Conservation (phyloP, 1,140 invertebrate genomes). For the Chlorops oryzae region DNA sequence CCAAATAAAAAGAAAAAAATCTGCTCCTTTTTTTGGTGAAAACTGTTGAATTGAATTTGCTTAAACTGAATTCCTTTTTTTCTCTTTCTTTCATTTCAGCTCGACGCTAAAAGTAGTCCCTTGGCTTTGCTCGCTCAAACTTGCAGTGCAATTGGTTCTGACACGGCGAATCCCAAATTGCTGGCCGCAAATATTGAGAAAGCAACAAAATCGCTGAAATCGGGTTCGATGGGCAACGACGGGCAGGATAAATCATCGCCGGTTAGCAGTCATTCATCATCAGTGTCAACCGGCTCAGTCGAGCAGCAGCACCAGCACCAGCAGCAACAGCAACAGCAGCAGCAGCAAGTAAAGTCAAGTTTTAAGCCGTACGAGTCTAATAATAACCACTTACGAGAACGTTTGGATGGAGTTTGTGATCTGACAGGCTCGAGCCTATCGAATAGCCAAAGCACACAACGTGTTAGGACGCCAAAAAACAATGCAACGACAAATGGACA, state of each 20-base stretch:
- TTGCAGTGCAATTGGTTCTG: conserved; percentile 91
- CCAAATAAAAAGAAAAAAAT: too few relatives aligned
- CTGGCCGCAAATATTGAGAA: conserved; percentile 64
- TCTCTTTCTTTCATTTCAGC: conserved; percentile 61
- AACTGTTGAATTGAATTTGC: background rate
- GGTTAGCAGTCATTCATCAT: conserved; percentile 42
- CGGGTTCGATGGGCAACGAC: conserved; percentile 43
- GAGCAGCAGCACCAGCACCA: conserved; percentile 33
- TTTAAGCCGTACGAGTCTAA: conserved; percentile 67
- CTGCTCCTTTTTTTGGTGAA: background rate
- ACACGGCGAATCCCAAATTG: conserved; percentile 66
- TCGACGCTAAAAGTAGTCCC: conserved; percentile 93
- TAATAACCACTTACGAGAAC: conserved; percentile 41
- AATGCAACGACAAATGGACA: conserved; percentile 24
- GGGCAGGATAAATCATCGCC: conserved; percentile 57
- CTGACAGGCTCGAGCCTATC: too few relatives aligned
- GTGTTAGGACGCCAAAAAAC: conserved; percentile 34
- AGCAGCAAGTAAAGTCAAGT: conserved; percentile 52
- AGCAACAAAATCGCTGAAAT: conserved; percentile 51
- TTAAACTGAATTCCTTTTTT: background rate
- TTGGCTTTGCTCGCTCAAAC: conserved; percentile 88
- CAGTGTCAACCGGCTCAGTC: conserved; percentile 45
- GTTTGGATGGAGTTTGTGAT: too few relatives aligned
- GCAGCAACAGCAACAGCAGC: conserved; percentile 13
- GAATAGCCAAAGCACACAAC: conserved; percentile 30